A percentile compares a stretch with the other conserved stretches of the same genome.
phyloP scores from a whole-genome alignment of 1,140 invertebrate species.

The Harlomillsia oculata region DNA sequence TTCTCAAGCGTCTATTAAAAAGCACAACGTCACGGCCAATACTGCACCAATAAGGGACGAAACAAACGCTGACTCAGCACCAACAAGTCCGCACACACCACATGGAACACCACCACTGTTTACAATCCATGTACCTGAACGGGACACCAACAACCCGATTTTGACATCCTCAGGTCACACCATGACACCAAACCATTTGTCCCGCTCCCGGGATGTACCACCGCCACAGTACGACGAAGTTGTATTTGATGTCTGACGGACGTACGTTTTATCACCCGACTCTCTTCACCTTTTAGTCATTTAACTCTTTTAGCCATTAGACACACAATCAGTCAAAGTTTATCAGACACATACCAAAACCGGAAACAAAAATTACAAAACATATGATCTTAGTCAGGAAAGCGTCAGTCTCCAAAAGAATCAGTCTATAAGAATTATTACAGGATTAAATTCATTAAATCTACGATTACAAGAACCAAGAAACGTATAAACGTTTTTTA shows the following conservation, averaged over 20 bases:
- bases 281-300: no score
- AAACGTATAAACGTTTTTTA: no score
- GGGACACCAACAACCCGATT: neutral
- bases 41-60: neutral
- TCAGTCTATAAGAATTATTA: no score
- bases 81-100: neutral
- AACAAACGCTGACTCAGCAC: neutral
- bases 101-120: conserved; percentile 16
- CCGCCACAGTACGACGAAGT: conserved; percentile 23
- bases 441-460: no score
- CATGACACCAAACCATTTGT: conserved; percentile 1
- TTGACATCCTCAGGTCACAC: neutral
- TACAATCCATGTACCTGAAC: conserved; percentile 23
- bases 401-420: no score
- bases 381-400: no score
- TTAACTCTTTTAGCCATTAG: no score
- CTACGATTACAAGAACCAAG: no score
- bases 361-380: no score
- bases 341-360: no score
- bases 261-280: no score
- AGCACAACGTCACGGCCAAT: neutral
- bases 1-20: neutral
- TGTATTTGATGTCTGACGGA: conserved; percentile 26
- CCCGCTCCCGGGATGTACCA: conserved; percentile 3
- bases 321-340: no score